Percentiles rank a stretch among this genome's conserved stretches.
Conservation (phyloP, 2,888 invertebrate species). For the Digitonthophagus gazella region DNA sequence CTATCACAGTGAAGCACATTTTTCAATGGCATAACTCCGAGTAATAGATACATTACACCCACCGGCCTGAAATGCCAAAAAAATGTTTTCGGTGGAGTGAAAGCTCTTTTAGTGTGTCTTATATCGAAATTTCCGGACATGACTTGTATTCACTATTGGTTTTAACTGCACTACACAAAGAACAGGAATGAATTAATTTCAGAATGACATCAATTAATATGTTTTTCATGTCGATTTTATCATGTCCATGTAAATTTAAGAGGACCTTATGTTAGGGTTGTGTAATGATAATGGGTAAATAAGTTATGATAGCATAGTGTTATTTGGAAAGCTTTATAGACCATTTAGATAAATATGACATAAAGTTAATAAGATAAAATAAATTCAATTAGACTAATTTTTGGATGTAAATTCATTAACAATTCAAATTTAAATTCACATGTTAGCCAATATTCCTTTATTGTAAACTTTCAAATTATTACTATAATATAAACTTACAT, state of each 20-base stretch:
- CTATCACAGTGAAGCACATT: constrained; percentile 28
- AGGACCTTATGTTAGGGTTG: not conserved
- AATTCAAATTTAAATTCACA: no score
- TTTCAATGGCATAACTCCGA: constrained; percentile 36
- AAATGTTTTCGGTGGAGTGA: constrained; percentile 30
- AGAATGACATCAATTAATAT: not conserved
- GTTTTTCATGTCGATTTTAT: not conserved
- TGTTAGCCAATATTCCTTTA: no score
- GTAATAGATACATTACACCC: constrained; percentile 31
- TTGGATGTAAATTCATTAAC: no score
- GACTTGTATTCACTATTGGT: not conserved
- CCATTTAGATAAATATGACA: not conserved
- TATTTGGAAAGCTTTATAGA: not conserved
- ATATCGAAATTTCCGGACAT: not conserved
- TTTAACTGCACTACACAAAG: not conserved
- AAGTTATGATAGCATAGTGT: not conserved
- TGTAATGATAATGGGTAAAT: not conserved
- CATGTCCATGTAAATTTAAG: not conserved
- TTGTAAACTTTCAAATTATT: no score
- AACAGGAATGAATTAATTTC: not conserved
- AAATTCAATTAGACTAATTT: no score
- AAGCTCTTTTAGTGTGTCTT: not conserved
- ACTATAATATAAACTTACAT: no score
- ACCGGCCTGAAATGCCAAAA: constrained; percentile 38
- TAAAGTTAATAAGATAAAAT: no score